These are phyloP conservation scores for Gephyroberyx darwinii DNA, from an alignment of 2,797 vertebrate species.

Conservation along the genomic window DNA sequence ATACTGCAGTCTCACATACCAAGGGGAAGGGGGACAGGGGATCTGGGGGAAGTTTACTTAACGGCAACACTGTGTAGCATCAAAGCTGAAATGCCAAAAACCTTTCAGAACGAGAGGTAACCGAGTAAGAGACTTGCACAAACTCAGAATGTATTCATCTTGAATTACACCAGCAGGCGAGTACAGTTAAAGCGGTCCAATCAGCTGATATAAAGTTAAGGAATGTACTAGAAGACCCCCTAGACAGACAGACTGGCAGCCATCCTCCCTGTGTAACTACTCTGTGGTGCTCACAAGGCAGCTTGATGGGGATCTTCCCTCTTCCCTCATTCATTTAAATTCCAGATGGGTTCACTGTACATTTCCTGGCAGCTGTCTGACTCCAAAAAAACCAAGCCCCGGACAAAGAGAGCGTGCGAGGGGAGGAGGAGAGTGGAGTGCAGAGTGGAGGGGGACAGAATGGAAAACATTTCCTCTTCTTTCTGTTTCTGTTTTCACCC, in stretches of 20 bases:
- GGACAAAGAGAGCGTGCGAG: conserved; percentile 73
- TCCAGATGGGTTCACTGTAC: conserved; percentile 82
- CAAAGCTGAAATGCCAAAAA: neutral
- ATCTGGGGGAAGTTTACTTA: neutral
- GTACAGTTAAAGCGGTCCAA: conserved; percentile 33
- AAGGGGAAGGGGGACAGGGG: neutral
- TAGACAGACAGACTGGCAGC: conserved; percentile 40
- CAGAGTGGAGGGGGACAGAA: conserved; percentile 59
- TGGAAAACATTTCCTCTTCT: conserved; percentile 78
- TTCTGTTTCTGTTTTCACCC: conserved; percentile 66
- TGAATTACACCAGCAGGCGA: conserved; percentile 34
- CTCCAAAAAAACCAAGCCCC: conserved; percentile 41
- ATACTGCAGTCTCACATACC: conserved; percentile 17
- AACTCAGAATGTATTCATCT: conserved; percentile 12
- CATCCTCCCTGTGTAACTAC: conserved; percentile 8
- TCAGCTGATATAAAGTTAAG: conserved; percentile 49
- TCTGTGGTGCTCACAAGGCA: conserved; percentile 22
- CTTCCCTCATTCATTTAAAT: conserved; percentile 77
- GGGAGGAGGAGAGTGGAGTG: conserved; percentile 58
- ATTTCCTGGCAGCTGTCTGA: conserved; percentile 80
- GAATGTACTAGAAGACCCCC: conserved; percentile 28
- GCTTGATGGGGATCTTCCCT: conserved; percentile 64
- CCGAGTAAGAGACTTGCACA: neutral
- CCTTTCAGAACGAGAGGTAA: conserved; percentile 3
- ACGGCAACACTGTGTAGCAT: neutral